Base-by-base conservation (phyloP, 2,797 vertebrate species). In the Anniella stebbinsi region DNA sequence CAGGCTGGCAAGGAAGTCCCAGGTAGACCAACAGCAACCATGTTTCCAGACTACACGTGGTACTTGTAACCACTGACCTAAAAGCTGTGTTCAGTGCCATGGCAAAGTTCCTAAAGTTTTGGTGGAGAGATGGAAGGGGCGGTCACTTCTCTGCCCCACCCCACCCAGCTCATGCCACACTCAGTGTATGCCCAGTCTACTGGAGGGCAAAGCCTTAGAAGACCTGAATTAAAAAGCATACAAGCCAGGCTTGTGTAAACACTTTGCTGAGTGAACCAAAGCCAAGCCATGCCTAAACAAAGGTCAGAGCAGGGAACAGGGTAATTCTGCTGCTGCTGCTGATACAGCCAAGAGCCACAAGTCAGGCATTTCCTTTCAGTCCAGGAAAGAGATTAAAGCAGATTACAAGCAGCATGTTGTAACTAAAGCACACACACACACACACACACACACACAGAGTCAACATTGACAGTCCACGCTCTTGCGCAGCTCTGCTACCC, bases 331-430 rank as follows among this genome's bases (percentile, higher is more conserved):
- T 88, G 66, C 33, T 88, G 66, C n/a, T 18, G 33, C 66, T 18
- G 63, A 80, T 73, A 63, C 75, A 80, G 51, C 90, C 90, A 88
- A 88, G 66, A 85, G 81, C 81, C 86, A 85, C 70, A 80, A 80
- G 81, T 75, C 67, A 85, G 75, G 63, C 81, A 91, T 88, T 72
- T 80, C 87, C 67, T 80, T 91, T 51, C 54, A 73, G 23, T 88
- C 81, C 87, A 88, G 90, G 45, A 85, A 73, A 88, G 86, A 88
- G 87, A 88, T 88, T 88, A 84, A 84, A 85, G n/a, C 85, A 87
- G 89, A 90, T 90, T 87, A 87, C 72, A 84, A 87, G 82, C 86
- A 84, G 36, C 80, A 90, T 82, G 73, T 70, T 87, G 66, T 80
- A 85, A 88, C 38, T 84, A 60, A 72, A 30, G 69, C 63, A 60